Conservation (phyloP, 2,888 invertebrate genomes). For the Cetonia aurata region DNA sequence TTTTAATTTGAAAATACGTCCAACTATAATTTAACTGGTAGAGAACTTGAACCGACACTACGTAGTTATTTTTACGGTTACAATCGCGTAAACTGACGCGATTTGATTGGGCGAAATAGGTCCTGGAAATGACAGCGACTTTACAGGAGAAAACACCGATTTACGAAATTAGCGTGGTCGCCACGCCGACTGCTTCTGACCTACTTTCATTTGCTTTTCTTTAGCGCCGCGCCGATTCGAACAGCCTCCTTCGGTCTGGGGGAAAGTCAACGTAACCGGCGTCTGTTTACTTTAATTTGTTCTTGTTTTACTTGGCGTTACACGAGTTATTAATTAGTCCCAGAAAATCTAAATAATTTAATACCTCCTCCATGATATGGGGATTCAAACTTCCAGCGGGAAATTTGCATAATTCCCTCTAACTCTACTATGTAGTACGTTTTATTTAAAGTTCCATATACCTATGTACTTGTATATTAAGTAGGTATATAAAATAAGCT, state of each 20-base stretch:
- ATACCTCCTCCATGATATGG: slow-evolving; percentile 38
- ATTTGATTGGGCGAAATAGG: slow-evolving; percentile 14
- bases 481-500: slow-evolving; percentile 8
- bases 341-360: slow-evolving; percentile 41
- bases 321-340: slow-evolving; percentile 40
- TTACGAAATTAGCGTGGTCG: slow-evolving; percentile 2
- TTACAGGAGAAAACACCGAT: slow-evolving; percentile 15
- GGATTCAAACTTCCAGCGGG: slow-evolving; percentile 24
- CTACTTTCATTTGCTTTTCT: neutral
- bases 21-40: no score
- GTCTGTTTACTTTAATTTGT: slow-evolving; percentile 40
- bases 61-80: neutral
- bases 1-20: no score
- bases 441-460: slow-evolving; percentile 18
- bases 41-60: neutral
- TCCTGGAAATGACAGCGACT: slow-evolving; percentile 22
- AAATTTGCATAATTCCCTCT: slow-evolving; percentile 39
- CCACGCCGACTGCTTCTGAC: neutral
- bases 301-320: slow-evolving; percentile 36
- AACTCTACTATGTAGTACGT: slow-evolving; percentile 10
- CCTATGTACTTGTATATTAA: neutral
- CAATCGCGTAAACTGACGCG: no score
- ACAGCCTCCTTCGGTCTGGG: slow-evolving; percentile 1
- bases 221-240: slow-evolving; percentile 2
- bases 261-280: neutral